phyloP scores from a whole-genome alignment of 2,113 vertebrate species.

The Asarcornis scutulata region DNA sequence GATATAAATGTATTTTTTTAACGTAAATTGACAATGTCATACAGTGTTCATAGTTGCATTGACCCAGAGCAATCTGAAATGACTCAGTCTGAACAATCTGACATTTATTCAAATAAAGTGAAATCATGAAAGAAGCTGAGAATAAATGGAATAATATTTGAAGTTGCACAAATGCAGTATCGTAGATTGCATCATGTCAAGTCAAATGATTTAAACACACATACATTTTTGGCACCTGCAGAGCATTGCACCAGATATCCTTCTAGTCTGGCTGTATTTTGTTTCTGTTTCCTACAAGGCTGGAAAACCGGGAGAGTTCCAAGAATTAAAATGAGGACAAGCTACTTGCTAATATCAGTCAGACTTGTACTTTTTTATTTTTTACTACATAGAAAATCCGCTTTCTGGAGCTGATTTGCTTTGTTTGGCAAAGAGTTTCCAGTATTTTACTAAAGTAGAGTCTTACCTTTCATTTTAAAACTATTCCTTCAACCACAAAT shows the following conservation, averaged over 20 bases:
- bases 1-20: not conserved
- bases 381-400: not conserved
- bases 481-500: not conserved
- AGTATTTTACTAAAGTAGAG: not conserved
- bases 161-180: conserved; percentile 44
- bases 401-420: not conserved
- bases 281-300: not conserved
- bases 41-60: not conserved
- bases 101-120: conserved; percentile 28
- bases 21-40: not conserved
- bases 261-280: not conserved
- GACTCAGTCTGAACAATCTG: not conserved
- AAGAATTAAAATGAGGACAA: not conserved
- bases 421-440: not conserved
- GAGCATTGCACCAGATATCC: not conserved
- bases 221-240: not conserved
- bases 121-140: conserved; percentile 45
- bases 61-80: conserved; percentile 32
- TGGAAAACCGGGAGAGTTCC: not conserved
- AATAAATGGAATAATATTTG: conserved; percentile 56
- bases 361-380: too few relatives aligned
- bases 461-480: not conserved
- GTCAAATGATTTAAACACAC: conserved; percentile 20
- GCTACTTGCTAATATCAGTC: not conserved
- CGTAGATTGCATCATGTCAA: conserved; percentile 46